These are phyloP conservation scores for Lingula anatina DNA, from an alignment of 2,888 invertebrate genomes.

Conservation along the genomic window DNA sequence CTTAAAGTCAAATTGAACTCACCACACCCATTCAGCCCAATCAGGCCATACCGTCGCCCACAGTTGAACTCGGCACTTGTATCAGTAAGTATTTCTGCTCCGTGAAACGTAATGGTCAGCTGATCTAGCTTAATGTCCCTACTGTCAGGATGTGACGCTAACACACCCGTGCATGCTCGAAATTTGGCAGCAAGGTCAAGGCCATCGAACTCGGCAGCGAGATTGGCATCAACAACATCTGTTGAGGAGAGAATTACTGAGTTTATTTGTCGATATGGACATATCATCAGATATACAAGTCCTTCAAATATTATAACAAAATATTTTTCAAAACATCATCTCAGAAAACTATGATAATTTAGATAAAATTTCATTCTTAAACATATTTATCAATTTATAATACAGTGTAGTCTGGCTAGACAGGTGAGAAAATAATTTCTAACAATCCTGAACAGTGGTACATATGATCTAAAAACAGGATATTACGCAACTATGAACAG, in stretches of 20 bases:
- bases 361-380: no score
- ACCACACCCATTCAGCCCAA: slow-evolving; percentile 97
- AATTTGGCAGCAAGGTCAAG: slow-evolving; percentile 81
- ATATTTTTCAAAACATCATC: no score
- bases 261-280: no score
- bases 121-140: slow-evolving; percentile 94
- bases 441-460: no score
- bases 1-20: slow-evolving; percentile 32
- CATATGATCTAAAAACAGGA: no score
- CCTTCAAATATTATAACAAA: no score
- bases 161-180: slow-evolving; percentile 69
- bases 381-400: no score
- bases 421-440: no score
- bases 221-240: slow-evolving; percentile 46
- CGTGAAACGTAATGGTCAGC: slow-evolving; percentile 97
- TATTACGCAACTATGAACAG: no score
- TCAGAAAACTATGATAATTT: no score
- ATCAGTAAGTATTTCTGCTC: slow-evolving; percentile 91
- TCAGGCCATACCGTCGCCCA: slow-evolving; percentile 90
- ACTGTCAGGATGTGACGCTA: slow-evolving; percentile 92
- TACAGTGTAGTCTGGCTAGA: no score
- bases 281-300: no score
- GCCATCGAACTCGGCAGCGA: slow-evolving; percentile 75
- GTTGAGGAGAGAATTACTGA: slow-evolving; percentile 52
- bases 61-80: slow-evolving; percentile 95